phyloP scores from a whole-genome alignment of 2,888 invertebrate species.

The Sesia bembeciformis region DNA sequence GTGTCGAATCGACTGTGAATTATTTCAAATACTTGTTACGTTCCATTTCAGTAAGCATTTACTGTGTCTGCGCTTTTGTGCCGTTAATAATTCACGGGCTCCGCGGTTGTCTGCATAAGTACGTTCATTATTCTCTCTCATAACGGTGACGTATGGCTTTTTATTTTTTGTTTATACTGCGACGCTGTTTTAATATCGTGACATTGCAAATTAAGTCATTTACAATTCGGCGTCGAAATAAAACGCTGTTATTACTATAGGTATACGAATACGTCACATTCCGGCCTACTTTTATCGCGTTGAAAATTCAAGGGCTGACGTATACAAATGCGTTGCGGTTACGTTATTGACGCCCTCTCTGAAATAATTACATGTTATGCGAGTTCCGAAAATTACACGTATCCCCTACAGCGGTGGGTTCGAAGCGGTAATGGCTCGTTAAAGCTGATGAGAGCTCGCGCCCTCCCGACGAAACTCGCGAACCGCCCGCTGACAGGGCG shows the following conservation, averaged over 20 bases:
- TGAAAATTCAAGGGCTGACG: constrained; percentile 27
- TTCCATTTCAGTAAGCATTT: constrained; percentile 49
- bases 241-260: not conserved
- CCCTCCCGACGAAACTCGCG: constrained; percentile 21
- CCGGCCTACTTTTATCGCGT: constrained; percentile 8
- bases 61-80: constrained; percentile 45
- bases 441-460: constrained; percentile 67
- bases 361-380: constrained; percentile 67
- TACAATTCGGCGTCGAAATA: not conserved
- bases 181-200: not conserved
- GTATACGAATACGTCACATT: not conserved
- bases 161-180: not conserved
- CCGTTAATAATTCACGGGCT: constrained; percentile 47
- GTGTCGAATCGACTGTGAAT: constrained; percentile 60
- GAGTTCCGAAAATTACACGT: constrained; percentile 63
- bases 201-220: not conserved
- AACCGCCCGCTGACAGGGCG: constrained; percentile 28
- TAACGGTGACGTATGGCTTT: constrained; percentile 23
- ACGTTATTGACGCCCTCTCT: constrained; percentile 58
- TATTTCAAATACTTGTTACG: constrained; percentile 55
- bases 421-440: constrained; percentile 62
- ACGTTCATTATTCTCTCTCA: constrained; percentile 46
- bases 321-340: constrained; percentile 52
- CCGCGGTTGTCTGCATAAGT: constrained; percentile 45
- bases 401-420: constrained; percentile 23